Conservation (phyloP, 2,113 vertebrate genomes). For the Ptilorrhoa leucosticta region DNA sequence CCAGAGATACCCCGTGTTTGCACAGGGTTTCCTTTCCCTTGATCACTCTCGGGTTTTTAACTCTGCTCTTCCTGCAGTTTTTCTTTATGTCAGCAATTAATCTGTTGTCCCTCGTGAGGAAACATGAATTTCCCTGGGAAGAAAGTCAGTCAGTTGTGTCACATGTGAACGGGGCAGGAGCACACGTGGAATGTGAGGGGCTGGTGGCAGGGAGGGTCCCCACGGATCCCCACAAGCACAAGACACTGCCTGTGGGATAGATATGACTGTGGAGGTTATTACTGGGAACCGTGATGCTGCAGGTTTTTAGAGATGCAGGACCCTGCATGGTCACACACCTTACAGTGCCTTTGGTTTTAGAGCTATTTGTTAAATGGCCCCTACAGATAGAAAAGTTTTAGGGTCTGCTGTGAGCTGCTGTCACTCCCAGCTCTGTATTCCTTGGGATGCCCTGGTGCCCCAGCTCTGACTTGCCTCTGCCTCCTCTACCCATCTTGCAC, state of each 20-base stretch:
- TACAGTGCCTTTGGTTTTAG: too few species aligned
- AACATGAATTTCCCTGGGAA: background rate
- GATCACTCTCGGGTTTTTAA: background rate
- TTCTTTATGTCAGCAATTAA: background rate
- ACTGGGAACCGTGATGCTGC: too few species aligned
- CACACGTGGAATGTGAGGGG: accelerated
- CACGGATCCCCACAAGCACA: accelerated
- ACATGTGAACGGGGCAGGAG: accelerated
- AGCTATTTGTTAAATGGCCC: background rate
- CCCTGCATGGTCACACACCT: background rate
- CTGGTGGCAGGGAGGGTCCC: background rate
- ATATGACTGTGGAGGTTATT: background rate
- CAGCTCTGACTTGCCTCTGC: background rate
- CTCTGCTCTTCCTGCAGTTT: background rate
- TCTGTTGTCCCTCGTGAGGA: background rate
- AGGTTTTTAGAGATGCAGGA: background rate
- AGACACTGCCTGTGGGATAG: background rate
- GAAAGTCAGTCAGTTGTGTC: background rate
- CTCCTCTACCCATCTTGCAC: accelerated
- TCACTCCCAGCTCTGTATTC: background rate
- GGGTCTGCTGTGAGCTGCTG: background rate
- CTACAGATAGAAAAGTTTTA: background rate
- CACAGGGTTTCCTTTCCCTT: conserved; percentile 18
- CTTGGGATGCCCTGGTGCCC: background rate
- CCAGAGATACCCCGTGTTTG: background rate